A percentile compares a stretch with the other conserved stretches of the same genome.
phyloP scores from a whole-genome alignment of 2,113 vertebrate genomes.

The Brevimyrus niger region DNA sequence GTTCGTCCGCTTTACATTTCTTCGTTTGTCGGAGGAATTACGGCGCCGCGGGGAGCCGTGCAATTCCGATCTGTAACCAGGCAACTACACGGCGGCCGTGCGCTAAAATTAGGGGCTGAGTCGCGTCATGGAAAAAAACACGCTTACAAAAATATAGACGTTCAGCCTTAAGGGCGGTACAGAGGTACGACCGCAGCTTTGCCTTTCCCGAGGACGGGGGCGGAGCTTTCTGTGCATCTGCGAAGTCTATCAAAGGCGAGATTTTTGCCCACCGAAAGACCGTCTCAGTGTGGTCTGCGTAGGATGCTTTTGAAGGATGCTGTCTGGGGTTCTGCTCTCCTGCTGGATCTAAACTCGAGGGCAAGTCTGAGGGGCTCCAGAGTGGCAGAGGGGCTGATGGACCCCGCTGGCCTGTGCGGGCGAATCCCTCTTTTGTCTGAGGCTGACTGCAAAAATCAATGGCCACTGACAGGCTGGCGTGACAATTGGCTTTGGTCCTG shows the following conservation, averaged over 20 bases:
- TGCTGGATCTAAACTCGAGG: background rate
- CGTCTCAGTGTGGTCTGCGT: background rate
- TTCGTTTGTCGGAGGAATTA: constrained; percentile 22
- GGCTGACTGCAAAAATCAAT: background rate
- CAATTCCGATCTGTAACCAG: constrained; percentile 38
- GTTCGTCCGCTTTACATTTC: constrained; percentile 17
- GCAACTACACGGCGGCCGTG: constrained; percentile 34
- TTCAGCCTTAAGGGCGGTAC: background rate
- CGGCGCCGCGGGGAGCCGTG: constrained; percentile 34
- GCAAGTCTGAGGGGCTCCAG: background rate
- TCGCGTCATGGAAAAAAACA: constrained; percentile 33
- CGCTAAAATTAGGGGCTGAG: constrained; percentile 45
- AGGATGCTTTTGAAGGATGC: background rate
- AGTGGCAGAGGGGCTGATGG: background rate
- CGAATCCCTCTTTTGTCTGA: background rate
- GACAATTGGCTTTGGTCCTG: background rate
- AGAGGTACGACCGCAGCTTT: background rate
- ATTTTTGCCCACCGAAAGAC: background rate
- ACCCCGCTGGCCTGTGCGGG: background rate
- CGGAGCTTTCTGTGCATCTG: background rate
- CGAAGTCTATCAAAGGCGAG: background rate
- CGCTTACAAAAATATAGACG: constrained; percentile 4
- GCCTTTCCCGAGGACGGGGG: background rate
- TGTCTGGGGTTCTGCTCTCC: background rate
- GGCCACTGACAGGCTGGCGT: background rate